A percentile compares a stretch with the other conserved stretches of the same genome.
Conservation (phyloP, 2,797 vertebrate genomes). For the Babyrousa celebensis region DNA sequence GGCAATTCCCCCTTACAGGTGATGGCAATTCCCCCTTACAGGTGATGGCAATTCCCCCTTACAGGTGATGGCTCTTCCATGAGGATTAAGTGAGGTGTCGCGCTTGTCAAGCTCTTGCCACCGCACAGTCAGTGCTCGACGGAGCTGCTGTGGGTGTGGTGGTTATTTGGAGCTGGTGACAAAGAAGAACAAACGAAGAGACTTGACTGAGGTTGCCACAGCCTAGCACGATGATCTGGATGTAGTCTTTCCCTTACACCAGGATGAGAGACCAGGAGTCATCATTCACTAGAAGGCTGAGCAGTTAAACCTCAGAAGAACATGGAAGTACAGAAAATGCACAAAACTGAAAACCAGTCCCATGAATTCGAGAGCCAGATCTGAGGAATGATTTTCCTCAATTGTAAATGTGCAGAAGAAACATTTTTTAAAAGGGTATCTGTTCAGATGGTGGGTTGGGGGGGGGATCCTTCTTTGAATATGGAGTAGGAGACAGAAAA, state of each 20-base stretch:
- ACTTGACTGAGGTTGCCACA: not conserved
- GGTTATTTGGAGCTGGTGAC: not conserved
- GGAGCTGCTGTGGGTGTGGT: not conserved
- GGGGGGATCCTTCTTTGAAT: not conserved
- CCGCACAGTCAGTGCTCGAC: rapidly evolving
- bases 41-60: not conserved
- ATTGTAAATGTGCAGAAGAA: not conserved
- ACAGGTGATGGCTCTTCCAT: not conserved
- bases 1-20: no score
- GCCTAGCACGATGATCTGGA: not conserved
- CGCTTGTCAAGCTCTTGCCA: not conserved
- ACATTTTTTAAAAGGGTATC: not conserved
- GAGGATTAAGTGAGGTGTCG: not conserved
- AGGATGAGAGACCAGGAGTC: not conserved
- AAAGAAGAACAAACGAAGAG: not conserved
- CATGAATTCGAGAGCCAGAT: not conserved
- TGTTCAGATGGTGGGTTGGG: not conserved
- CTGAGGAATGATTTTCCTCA: not conserved
- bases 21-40: not conserved
- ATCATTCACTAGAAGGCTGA: not conserved
- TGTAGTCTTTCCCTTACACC: not conserved
- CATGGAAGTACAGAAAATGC: not conserved
- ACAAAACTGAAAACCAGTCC: not conserved
- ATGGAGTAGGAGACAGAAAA: not conserved
- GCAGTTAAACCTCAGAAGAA: not conserved